These are phyloP conservation scores for Acanthurus tractus DNA, from an alignment of 2,797 vertebrate genomes.

Conservation along the genomic window DNA sequence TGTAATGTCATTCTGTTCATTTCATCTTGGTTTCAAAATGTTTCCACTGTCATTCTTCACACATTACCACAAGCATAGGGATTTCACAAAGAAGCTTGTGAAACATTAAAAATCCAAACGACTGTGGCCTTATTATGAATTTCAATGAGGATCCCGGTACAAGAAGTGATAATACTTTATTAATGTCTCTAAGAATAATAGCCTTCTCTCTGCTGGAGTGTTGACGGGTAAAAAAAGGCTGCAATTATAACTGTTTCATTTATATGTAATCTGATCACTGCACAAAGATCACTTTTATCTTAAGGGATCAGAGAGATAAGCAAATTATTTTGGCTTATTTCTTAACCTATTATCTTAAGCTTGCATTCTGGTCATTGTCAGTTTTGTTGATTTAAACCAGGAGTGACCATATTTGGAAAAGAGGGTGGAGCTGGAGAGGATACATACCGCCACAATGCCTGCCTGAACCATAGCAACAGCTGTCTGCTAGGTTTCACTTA, in stretches of 20 bases:
- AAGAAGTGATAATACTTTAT: slow-evolving; percentile 63
- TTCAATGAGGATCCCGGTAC: slow-evolving; percentile 55
- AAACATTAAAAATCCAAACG: slow-evolving; percentile 59
- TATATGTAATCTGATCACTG: slow-evolving; percentile 23
- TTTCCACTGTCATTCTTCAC: slow-evolving; percentile 57
- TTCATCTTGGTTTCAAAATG: slow-evolving; percentile 51
- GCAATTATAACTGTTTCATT: slow-evolving; percentile 24
- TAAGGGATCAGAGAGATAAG: slow-evolving; percentile 19
- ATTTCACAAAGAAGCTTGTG: slow-evolving; percentile 62
- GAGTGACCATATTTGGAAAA: no score
- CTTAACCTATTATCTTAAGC: not conserved
- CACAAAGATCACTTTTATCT: slow-evolving; percentile 20
- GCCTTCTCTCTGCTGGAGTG: slow-evolving; percentile 23
- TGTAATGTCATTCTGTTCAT: slow-evolving; percentile 44
- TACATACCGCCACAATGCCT: no score
- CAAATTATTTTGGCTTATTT: not conserved
- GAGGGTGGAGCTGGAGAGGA: no score
- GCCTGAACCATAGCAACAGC: no score
- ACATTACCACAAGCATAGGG: slow-evolving; percentile 41
- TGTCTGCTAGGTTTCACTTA: no score
- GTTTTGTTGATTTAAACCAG: no score
- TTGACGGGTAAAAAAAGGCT: slow-evolving; percentile 31
- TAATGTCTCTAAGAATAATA: slow-evolving; percentile 57
- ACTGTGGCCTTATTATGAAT: slow-evolving; percentile 54
- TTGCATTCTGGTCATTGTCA: no score